Evolutionary conservation across 1,140 invertebrate genomes (phyloP).

Genomic region (Pollicipes pollicipes): DNA sequence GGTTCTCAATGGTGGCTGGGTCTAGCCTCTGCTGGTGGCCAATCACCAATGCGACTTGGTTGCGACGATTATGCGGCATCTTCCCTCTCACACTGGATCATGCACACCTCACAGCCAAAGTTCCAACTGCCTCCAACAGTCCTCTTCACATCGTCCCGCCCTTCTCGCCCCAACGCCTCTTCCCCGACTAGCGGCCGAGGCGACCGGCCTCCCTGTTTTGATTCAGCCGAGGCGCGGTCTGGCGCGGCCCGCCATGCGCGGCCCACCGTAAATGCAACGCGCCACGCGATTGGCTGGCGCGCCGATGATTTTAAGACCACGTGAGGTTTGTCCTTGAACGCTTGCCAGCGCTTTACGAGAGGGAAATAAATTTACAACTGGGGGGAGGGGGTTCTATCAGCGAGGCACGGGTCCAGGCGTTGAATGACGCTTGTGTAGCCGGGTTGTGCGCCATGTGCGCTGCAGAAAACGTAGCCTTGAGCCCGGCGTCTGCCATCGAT

Average conservation of each 20-base stretch:
- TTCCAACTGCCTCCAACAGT: too few relatives aligned
- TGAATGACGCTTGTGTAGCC: too few relatives aligned
- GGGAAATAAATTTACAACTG: too few relatives aligned
- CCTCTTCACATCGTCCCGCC: too few relatives aligned
- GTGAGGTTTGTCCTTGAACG: constrained; percentile 11
- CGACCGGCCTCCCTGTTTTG: constrained; percentile 17
- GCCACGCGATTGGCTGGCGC: constrained; percentile 11
- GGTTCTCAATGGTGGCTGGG: constrained; percentile 26
- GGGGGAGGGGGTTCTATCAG: too few relatives aligned
- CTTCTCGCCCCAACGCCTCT: not conserved
- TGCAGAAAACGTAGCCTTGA: too few relatives aligned
- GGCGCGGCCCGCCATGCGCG: constrained; percentile 5
- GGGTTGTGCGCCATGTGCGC: too few relatives aligned
- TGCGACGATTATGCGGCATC: constrained; percentile 19
- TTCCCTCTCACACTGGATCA: constrained; percentile 17
- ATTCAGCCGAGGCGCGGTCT: constrained; percentile 12
- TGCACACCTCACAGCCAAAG: constrained; percentile 15
- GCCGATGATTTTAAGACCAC: too few relatives aligned
- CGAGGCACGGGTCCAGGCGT: too few relatives aligned
- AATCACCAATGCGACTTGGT: constrained; percentile 17
- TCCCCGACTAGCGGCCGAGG: constrained; percentile 15
- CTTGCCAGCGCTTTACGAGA: too few relatives aligned
- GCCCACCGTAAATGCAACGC: not conserved
- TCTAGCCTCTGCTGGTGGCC: constrained; percentile 19
- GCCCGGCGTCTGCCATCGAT: too few relatives aligned